Percentiles rank a stretch among this genome's conserved stretches.
These are phyloP conservation scores for Hirtodrosophila confusa DNA, from an alignment of 2,888 invertebrate genomes.

Conservation along the genomic window DNA sequence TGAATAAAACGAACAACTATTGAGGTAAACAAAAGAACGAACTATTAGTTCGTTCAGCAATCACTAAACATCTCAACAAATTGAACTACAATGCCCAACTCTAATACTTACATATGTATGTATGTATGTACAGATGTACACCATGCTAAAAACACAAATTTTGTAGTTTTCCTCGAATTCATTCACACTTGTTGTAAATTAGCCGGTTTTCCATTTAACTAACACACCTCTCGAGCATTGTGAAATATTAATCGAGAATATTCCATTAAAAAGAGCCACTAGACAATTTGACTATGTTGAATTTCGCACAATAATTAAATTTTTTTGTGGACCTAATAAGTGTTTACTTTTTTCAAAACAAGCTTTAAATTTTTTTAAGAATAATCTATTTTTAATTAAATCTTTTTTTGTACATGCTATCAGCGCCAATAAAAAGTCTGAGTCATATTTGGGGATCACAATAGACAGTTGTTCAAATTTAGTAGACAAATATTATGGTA, in stretches of 20 bases:
- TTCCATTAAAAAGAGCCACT: conserved; percentile 22
- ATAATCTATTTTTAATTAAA: not conserved
- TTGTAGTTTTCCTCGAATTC: conserved; percentile 41
- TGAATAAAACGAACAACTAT: too few relatives aligned
- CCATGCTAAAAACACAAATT: conserved; percentile 9
- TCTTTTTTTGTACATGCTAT: conserved; percentile 21
- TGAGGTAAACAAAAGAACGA: too few relatives aligned
- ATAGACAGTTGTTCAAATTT: conserved; percentile 4
- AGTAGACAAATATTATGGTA: not conserved
- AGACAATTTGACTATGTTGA: not conserved
- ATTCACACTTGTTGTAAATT: conserved; percentile 64
- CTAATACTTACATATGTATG: conserved; percentile 4
- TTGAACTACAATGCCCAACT: too few relatives aligned
- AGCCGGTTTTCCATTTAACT: conserved; percentile 21
- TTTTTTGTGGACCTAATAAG: not conserved
- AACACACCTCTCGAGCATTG: conserved; percentile 24
- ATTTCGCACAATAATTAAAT: conserved; percentile 5
- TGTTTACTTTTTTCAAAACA: conserved; percentile 3
- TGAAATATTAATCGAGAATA: conserved; percentile 59
- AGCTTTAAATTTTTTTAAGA: not conserved
- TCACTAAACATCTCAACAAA: too few relatives aligned
- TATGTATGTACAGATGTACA: conserved; percentile 31
- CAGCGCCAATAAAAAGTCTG: conserved; percentile 1
- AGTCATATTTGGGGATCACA: not conserved
- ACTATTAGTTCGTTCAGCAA: too few relatives aligned